Conservation (phyloP, 2,797 vertebrate species). For the Periparus ater region DNA sequence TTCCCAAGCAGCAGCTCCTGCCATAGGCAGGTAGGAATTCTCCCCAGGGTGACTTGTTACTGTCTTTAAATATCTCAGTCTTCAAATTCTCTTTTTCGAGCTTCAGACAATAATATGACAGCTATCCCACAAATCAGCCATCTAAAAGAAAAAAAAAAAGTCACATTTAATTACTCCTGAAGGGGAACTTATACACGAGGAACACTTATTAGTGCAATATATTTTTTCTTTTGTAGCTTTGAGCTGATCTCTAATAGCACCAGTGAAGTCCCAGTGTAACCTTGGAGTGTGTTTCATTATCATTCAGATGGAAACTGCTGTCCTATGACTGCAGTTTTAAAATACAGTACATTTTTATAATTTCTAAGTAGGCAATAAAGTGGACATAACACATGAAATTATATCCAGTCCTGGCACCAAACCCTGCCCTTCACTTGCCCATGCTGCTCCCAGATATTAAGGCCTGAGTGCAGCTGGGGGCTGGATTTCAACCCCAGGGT, state of each 20-base stretch:
- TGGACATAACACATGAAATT: constrained; percentile 48
- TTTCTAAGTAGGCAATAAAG: constrained; percentile 60
- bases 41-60: background rate
- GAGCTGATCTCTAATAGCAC: constrained; percentile 63
- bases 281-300: constrained; percentile 67
- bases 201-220: constrained; percentile 66
- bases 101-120: constrained; percentile 35
- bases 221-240: constrained; percentile 64
- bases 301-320: constrained; percentile 33
- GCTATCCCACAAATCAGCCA: constrained; percentile 42
- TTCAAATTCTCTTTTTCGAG: background rate
- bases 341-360: constrained; percentile 50
- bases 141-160: constrained; percentile 3
- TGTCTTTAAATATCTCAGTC: background rate
- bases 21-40: background rate
- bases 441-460: background rate
- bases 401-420: constrained; percentile 9
- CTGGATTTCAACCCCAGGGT: background rate
- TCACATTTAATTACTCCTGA: constrained; percentile 68
- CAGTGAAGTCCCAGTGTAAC: constrained; percentile 48
- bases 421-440: constrained; percentile 12
- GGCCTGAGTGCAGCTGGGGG: background rate
- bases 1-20: background rate
- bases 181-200: constrained; percentile 49
- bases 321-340: constrained; percentile 45